These are phyloP conservation scores for Ferdinandea cuprea DNA, from an alignment of 2,888 invertebrate species.

Conservation along the genomic window DNA sequence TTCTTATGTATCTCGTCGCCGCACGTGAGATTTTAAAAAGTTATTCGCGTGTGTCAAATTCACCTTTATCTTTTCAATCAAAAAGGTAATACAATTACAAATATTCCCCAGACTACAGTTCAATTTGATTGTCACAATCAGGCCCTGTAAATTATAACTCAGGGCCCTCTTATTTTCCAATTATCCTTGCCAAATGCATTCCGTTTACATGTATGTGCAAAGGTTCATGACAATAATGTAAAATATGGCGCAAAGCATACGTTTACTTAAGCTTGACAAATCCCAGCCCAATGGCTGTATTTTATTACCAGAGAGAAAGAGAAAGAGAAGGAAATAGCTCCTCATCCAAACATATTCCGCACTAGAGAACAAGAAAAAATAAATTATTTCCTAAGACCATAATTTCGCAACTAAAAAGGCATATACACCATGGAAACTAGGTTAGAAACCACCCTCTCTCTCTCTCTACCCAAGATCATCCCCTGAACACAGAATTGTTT, in stretches of 20 bases:
- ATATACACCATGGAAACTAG: constrained; percentile 17
- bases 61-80: no score
- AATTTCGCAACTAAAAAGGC: constrained; percentile 2
- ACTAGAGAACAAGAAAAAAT: not conserved
- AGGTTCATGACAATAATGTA: not conserved
- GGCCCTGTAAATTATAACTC: no score
- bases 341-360: not conserved
- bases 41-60: no score
- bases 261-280: constrained; percentile 22
- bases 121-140: no score
- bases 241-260: constrained; percentile 7
- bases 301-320: not conserved
- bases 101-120: no score
- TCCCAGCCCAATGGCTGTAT: constrained; percentile 18
- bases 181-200: not conserved
- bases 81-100: no score
- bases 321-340: no score
- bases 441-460: constrained; percentile 24
- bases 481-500: no score
- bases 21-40: no score
- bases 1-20: no score
- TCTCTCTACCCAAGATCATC: no score
- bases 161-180: not conserved
- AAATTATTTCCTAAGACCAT: constrained; percentile 10
- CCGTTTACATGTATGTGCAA: not conserved